phyloP scores from a whole-genome alignment of 2,888 invertebrate species.

The Sphinx pinastri region DNA sequence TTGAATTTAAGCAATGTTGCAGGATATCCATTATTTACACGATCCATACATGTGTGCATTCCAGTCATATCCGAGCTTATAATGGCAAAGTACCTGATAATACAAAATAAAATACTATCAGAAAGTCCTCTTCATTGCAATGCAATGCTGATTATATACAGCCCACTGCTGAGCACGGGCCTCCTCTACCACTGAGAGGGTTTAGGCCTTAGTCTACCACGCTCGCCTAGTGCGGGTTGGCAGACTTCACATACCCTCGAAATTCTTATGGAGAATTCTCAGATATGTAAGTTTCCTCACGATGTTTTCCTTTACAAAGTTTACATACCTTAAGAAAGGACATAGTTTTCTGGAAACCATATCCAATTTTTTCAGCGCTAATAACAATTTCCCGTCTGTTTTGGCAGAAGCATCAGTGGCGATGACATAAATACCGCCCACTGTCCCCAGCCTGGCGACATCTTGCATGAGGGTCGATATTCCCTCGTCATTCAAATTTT shows the following conservation, averaged over 20 bases:
- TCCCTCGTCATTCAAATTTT: conserved; percentile 28
- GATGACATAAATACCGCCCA: conserved; percentile 48
- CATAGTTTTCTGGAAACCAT: conserved; percentile 44
- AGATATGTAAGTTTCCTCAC: too few relatives aligned
- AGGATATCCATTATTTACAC: conserved; percentile 39
- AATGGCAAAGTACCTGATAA: conserved; percentile 42
- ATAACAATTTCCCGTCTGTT: conserved; percentile 32
- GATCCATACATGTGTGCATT: conserved; percentile 37
- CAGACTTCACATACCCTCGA: not conserved
- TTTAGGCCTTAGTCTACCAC: too few relatives aligned
- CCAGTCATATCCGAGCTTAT: conserved; percentile 35
- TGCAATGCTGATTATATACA: not conserved
- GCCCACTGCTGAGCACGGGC: too few relatives aligned
- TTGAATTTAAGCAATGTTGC: conserved; percentile 36
- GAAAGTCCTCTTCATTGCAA: not conserved
- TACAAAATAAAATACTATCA: conserved; percentile 14
- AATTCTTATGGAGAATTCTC: too few relatives aligned
- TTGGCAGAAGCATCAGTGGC: conserved; percentile 28
- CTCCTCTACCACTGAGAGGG: too few relatives aligned
- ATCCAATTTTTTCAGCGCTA: conserved; percentile 44
- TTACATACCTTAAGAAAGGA: conserved; percentile 46
- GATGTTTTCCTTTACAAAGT: not conserved
- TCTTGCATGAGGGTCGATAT: conserved; percentile 39
- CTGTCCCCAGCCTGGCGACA: conserved; percentile 36
- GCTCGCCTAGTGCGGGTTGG: too few relatives aligned